Evolutionary conservation across 2,797 vertebrate genomes (phyloP).

Genomic region (Mormyrops boulengeri): DNA sequence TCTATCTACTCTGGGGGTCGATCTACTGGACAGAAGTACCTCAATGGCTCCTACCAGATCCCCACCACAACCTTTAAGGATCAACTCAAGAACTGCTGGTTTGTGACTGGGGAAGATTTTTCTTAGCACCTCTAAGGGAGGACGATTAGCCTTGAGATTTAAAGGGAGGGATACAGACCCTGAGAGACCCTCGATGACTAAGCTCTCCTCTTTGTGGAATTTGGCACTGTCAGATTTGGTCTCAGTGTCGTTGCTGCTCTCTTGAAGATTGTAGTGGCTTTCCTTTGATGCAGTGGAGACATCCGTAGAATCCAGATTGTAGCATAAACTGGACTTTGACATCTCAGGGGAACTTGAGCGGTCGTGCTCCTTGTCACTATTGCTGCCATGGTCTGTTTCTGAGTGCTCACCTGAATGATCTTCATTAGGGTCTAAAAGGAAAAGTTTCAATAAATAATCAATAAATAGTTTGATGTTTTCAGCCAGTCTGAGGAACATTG

Average conservation of each 20-base stretch:
- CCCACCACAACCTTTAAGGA: slow-evolving; percentile 86
- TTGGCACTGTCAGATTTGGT: slow-evolving; percentile 68
- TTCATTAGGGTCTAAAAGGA: slow-evolving; percentile 65
- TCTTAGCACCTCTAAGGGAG: slow-evolving; percentile 87
- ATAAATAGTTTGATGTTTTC: not conserved
- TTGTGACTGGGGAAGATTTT: slow-evolving; percentile 95
- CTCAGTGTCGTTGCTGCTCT: slow-evolving; percentile 61
- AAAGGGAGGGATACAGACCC: slow-evolving; percentile 86
- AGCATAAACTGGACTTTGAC: slow-evolving; percentile 76
- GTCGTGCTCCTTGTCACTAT: slow-evolving; percentile 84
- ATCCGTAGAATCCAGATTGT: slow-evolving; percentile 77
- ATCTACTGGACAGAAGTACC: slow-evolving; percentile 86
- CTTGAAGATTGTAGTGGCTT: slow-evolving; percentile 61
- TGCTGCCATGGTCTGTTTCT: slow-evolving; percentile 69
- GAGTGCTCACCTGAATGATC: slow-evolving; percentile 71
- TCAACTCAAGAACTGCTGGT: slow-evolving; percentile 85
- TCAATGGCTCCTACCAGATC: slow-evolving; percentile 94
- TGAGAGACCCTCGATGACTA: slow-evolving; percentile 80
- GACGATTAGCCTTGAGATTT: slow-evolving; percentile 82
- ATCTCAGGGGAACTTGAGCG: slow-evolving; percentile 79
- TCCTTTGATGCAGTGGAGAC: slow-evolving; percentile 72
- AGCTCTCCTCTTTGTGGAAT: slow-evolving; percentile 69
- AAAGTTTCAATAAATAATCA: slow-evolving; percentile 9
- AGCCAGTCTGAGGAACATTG: not conserved
- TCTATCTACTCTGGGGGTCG: slow-evolving; percentile 58